These are phyloP conservation scores for Charina bottae DNA, from an alignment of 2,113 vertebrate genomes.

Conservation along the genomic window DNA sequence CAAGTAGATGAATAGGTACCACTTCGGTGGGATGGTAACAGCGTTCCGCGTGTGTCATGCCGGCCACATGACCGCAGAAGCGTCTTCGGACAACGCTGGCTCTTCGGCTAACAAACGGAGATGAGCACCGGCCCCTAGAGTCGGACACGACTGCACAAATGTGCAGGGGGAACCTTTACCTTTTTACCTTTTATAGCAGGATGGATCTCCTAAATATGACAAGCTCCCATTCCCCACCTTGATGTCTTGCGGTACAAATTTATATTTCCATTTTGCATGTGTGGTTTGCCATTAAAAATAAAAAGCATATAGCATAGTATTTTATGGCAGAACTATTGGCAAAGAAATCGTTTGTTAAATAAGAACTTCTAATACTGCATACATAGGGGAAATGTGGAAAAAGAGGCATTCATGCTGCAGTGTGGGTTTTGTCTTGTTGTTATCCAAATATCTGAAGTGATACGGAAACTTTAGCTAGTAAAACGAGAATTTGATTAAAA, in stretches of 20 bases:
- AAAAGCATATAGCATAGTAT: not conserved
- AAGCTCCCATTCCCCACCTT: not conserved
- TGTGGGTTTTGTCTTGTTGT: not conserved
- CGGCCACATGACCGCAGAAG: too few relatives aligned
- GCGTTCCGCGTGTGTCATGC: too few relatives aligned
- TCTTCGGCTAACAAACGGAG: too few relatives aligned
- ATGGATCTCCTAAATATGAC: not conserved
- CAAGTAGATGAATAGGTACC: too few relatives aligned
- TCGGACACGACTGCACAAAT: too few relatives aligned
- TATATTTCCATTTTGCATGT: not conserved
- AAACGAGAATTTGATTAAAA: not conserved
- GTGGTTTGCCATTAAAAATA: not conserved
- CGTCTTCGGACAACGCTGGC: too few relatives aligned
- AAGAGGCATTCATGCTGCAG: rapidly evolving
- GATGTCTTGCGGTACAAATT: not conserved
- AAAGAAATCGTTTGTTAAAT: not conserved
- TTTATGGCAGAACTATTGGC: not conserved
- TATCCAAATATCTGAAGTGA: not conserved
- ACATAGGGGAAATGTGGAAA: not conserved
- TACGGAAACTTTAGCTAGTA: not conserved
- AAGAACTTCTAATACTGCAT: not conserved
- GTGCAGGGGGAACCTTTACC: too few relatives aligned
- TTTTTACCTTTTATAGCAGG: too few relatives aligned
- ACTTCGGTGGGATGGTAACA: too few relatives aligned
- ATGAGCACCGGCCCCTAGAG: too few relatives aligned